Percentiles rank a stretch among this genome's conserved stretches.
phyloP scores from a whole-genome alignment of 1,140 invertebrate genomes.

The Zelostemma sp. region DNA sequence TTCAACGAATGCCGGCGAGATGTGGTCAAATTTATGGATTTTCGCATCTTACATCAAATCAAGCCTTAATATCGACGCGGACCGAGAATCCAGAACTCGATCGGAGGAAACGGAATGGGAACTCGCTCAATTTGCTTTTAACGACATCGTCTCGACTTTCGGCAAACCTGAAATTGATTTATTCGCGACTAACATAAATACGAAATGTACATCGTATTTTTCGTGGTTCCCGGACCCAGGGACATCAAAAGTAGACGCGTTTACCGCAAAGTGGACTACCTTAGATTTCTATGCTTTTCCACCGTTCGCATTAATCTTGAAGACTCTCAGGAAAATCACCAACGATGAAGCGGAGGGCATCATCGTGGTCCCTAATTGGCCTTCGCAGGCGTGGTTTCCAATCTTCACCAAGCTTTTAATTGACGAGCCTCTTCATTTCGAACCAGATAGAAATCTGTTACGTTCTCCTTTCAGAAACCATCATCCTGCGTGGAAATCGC shows the following conservation, averaged over 20 bases:
- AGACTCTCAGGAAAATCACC: conserved; percentile 16
- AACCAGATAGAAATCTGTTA: conserved; percentile 15
- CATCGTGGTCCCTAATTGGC: conserved; percentile 14
- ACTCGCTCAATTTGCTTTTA: not conserved
- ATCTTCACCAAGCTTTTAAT: conserved; percentile 7
- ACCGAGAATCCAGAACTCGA: not conserved
- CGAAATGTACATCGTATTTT: conserved; percentile 2
- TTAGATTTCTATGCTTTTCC: conserved; percentile 21
- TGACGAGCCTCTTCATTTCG: not conserved
- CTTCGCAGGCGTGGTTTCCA: conserved; percentile 18
- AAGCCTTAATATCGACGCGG: not conserved
- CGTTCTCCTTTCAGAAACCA: conserved; percentile 1
- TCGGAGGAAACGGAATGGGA: conserved; percentile 1
- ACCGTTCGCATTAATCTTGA: conserved; percentile 23
- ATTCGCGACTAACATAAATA: no score
- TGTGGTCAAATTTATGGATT: no score
- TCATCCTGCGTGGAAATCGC: conserved; percentile 2
- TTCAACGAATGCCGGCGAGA: no score
- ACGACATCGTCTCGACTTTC: not conserved
- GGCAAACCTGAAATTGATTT: not conserved
- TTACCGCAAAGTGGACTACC: conserved; percentile 12
- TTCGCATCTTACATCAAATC: no score
- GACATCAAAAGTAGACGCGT: conserved; percentile 14
- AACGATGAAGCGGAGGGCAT: conserved; percentile 15
- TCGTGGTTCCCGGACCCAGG: conserved; percentile 13